Base-by-base conservation (phyloP, 2,888 invertebrate species). In the Ceramica pisi region DNA sequence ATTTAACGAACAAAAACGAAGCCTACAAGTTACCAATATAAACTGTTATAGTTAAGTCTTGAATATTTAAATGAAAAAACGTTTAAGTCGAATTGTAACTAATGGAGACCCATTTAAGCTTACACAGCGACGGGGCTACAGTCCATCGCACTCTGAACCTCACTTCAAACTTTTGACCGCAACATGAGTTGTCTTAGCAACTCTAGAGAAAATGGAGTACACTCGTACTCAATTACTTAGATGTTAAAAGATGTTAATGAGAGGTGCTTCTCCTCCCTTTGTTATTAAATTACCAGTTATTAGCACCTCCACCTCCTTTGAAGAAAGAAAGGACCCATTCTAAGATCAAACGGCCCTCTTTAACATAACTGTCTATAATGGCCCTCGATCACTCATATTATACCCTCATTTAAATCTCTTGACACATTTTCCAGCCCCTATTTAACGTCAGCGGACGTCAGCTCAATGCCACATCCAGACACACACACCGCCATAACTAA, bases 401-500 rank as follows among this genome's bases (percentile, higher is more conserved):
- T 69, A 74, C 72, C 81, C 75, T 72, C 72, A 81, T 81, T 71
- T 71, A 73, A 69, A 71, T 78, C 65, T 53, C 75, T 79, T 81
- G 74, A 80, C 81, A 71, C 77, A 72, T 21, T 80, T 79, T 62
- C 26, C 23, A 35, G 23, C 21, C 69, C 62, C 57, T 48, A 66
- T 65, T 72, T 53, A 59, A 38, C 66, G 41, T n/a, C n/a, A n/a
- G n/a, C n/a, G n/a, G n/a, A 31, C 67, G 66, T 71, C 75, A 62
- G 67, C 73, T 19, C 8, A 5, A 68, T 60, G 67, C 61, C 71
- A 62, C 62, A 72, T 75, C 71, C 56, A 78, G 50, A 51, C 41
- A 56, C 68, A 71, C 66, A 78, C 60, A 61, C 74, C 67, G 74
- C 86, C 79, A 86, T 88, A 88, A 88, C 90, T 87, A 79, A 87